phyloP scores from a whole-genome alignment of 2,113 vertebrate genomes.

The Tragulus kanchil region DNA sequence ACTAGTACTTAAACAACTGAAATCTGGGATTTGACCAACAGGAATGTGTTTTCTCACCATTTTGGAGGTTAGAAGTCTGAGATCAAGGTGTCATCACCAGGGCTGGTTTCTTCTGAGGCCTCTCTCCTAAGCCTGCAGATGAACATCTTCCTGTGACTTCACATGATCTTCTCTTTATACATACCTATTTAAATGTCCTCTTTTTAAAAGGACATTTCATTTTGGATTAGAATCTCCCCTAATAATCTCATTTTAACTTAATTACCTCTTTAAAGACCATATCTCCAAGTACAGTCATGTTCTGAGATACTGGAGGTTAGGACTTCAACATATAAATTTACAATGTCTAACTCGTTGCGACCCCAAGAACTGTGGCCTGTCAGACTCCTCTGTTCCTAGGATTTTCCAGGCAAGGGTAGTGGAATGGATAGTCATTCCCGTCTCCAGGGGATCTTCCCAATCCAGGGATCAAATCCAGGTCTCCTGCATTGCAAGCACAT shows the following conservation, averaged over 20 bases:
- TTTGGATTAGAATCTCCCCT: not conserved
- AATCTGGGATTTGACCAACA: not conserved
- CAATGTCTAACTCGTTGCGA: not conserved
- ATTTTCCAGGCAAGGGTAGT: not conserved
- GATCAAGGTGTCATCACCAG: not conserved
- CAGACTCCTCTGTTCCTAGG: not conserved
- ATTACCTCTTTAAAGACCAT: not conserved
- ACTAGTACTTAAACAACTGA: not conserved
- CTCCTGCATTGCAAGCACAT: not conserved
- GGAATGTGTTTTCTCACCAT: not conserved
- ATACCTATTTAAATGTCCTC: not conserved
- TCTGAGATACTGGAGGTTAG: not conserved
- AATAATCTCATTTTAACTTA: conserved; percentile 7
- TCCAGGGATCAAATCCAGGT: not conserved
- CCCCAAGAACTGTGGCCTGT: not conserved
- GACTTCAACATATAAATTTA: not conserved
- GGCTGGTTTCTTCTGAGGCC: not conserved
- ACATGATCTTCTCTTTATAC: not conserved
- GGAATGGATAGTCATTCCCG: not conserved
- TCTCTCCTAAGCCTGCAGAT: not conserved
- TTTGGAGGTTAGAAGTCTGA: not conserved
- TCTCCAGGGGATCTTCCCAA: not conserved
- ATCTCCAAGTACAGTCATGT: not conserved
- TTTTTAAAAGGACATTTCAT: not conserved
- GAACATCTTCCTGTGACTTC: not conserved